Base-by-base conservation (phyloP, 64 coral and sea anemone genomes). In the Montipora cactus region DNA sequence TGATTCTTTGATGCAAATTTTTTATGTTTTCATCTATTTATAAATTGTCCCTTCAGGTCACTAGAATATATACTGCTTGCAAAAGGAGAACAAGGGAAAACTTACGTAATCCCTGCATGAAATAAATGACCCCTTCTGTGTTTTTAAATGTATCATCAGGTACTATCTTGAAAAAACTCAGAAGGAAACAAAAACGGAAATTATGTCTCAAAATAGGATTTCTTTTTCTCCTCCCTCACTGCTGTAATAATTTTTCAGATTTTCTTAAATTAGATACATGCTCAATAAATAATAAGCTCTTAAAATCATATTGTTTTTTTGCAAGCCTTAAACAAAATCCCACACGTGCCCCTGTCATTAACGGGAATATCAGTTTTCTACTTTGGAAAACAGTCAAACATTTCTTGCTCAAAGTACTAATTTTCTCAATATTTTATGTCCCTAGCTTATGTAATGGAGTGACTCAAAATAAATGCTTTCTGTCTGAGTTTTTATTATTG, bases 1-100 rank as follows among this genome's bases (percentile, higher is more conserved):
- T 4, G 64, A 25, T 49, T n/a, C 47, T 84, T 49, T 19, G 64
- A 86, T 86, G 45, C 82, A 86, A 86, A 86, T 86, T 49, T 71
- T n/a, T 44, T 71, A 44, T 71, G 61, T 86, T 86, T 86, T 49
- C 13, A 71, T 86, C 44, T 47, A 72, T 20, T 51, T 84, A 21
- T 44, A 22, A 15, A 86, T 85, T 70, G 45, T 71, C 82, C 19
- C 82, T 48, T 64, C 7, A 10, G 64, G 81, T 9, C 19, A 5
- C 16, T 86, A 59, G 12, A 16, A 16, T 71, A 71, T 71, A 71
- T 37, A 50, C 18, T 19, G 44, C 82, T 19, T 47, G 62, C 6
- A 19, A 46, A 2, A n/a, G 49, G 14, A 49, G 47, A 51, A 72
- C 62, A 86, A 86, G 48, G n/a, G 7, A 8, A 70, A 86, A 59